phyloP scores from a whole-genome alignment of 2,888 invertebrate genomes.

The Euspilapteryx auroguttella region DNA sequence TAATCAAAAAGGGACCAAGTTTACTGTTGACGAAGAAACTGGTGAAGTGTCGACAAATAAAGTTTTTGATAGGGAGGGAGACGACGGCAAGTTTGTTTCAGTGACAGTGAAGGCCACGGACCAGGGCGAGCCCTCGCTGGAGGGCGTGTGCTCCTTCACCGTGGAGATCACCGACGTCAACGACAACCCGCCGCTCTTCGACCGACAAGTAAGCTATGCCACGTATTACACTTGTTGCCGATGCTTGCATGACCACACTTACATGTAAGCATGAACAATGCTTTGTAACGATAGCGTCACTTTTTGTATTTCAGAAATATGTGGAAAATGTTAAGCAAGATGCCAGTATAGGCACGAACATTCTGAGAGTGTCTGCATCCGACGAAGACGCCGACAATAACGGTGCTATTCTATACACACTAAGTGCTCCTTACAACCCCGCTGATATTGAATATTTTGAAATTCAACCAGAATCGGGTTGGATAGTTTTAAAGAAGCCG shows the following conservation, averaged over 20 bases:
- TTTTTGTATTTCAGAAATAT: conserved; percentile 77
- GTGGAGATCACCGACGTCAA: conserved; percentile 98
- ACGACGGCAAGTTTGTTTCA: conserved; percentile 94
- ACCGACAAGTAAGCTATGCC: conserved; percentile 76
- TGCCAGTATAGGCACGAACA: conserved; percentile 93
- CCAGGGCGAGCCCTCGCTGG: conserved; percentile 96
- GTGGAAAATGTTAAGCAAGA: conserved; percentile 97
- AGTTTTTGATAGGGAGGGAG: conserved; percentile 95
- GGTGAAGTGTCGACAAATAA: conserved; percentile 95
- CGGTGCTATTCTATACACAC: conserved; percentile 89
- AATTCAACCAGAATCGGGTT: conserved; percentile 95
- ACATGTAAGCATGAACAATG: no score
- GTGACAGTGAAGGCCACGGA: conserved; percentile 98
- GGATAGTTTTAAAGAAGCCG: conserved; percentile 94
- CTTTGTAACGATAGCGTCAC: no score
- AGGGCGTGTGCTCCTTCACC: conserved; percentile 97
- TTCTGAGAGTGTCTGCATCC: conserved; percentile 91
- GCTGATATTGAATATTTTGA: conserved; percentile 93
- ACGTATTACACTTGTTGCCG: neutral
- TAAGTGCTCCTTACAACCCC: conserved; percentile 87
- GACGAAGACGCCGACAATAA: conserved; percentile 98
- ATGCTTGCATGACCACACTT: conserved; percentile 3
- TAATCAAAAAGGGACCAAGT: conserved; percentile 93
- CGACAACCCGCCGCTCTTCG: conserved; percentile 94
- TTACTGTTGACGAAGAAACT: conserved; percentile 93